Evolutionary conservation across 2,888 invertebrate genomes (phyloP).

Genomic region (Dolichopus griseipennis): DNA sequence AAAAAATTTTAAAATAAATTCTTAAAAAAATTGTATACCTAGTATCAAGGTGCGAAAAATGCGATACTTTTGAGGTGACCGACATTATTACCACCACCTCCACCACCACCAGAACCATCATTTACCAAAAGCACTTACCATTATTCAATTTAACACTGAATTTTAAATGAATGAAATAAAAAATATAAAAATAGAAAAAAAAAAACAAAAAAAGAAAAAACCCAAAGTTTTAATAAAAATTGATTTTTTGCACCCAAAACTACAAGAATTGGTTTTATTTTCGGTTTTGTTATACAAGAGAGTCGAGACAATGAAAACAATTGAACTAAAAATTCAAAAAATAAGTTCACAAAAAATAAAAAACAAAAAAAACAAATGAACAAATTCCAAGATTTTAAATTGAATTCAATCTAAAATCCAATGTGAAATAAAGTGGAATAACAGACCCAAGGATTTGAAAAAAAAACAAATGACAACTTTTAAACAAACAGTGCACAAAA

Average conservation of each 20-base stretch:
- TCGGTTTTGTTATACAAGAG: background rate
- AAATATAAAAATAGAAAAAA: background rate
- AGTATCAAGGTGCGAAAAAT: background rate
- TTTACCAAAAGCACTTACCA: background rate
- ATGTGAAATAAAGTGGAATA: no score
- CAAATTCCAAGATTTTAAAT: no score
- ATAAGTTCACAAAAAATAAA: background rate
- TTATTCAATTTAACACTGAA: conserved; percentile 1
- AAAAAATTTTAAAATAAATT: background rate
- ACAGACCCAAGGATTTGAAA: no score
- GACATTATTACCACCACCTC: background rate
- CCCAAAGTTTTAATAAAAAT: no score
- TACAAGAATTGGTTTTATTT: no score
- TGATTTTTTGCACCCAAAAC: no score
- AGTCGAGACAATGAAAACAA: conserved; percentile 2
- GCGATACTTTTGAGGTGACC: background rate
- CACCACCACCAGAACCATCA: no score
- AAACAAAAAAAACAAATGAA: background rate
- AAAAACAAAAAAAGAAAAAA: no score
- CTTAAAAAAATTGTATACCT: background rate
- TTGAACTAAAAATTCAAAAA: background rate
- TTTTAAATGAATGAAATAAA: background rate
- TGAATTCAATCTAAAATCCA: no score
- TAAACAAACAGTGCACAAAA: background rate
- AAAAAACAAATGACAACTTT: background rate